Conservation (phyloP, 2,797 vertebrate genomes). For the Presbytis comata region DNA sequence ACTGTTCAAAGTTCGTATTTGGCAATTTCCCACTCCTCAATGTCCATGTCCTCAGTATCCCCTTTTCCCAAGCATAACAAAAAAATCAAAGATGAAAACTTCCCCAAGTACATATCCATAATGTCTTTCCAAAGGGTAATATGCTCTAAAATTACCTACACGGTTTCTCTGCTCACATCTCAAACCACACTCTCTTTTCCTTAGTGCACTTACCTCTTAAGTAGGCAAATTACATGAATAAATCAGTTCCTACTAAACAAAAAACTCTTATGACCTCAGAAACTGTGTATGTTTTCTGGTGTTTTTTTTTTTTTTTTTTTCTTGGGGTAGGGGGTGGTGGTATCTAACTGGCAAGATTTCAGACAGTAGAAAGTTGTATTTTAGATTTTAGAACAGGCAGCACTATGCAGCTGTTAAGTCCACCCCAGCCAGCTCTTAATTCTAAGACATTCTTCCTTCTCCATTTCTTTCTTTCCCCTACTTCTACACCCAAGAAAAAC, state of each 20-base stretch:
- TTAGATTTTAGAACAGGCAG: neutral
- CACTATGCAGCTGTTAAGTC: neutral
- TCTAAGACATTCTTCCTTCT: neutral
- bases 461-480: neutral
- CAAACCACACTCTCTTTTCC: neutral
- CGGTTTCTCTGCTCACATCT: neutral
- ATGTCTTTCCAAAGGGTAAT: neutral
- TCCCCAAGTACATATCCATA: neutral
- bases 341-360: neutral
- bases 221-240: neutral
- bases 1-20: neutral
- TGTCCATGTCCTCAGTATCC: neutral
- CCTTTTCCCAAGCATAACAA: neutral
- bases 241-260: neutral
- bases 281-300: neutral
- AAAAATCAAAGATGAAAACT: neutral
- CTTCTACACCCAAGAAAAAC: constrained; percentile 8
- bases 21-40: neutral
- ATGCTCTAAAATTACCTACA: neutral
- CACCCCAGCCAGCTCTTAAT: neutral
- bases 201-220: neutral
- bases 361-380: neutral
- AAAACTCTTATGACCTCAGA: neutral
- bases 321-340: neutral
- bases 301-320: neutral